Base-by-base conservation (phyloP, 2,888 invertebrate genomes). In the Polylopha cassiicola region DNA sequence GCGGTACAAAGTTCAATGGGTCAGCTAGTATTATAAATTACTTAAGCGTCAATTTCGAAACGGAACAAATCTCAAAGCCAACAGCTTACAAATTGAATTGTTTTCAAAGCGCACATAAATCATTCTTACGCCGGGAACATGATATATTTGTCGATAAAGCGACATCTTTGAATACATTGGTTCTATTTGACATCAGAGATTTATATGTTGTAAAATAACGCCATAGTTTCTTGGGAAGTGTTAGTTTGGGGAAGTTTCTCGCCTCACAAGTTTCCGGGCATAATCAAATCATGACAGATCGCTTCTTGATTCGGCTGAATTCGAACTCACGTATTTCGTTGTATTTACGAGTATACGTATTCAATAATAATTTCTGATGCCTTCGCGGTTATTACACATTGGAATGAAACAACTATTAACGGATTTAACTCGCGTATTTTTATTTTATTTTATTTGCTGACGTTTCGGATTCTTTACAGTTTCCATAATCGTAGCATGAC, bases 71-170 rank as follows among this genome's bases (percentile, higher is more conserved):
- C 51, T 53, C 46, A 48, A 44, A 44, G 43, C 17, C 43, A 53
- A 47, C 52, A 50, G 38, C 43, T 51, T 44, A 42, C 56, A 61
- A 58, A 69, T 72, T 66, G 65, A 71, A 71, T 67, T 72, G 64
- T 65, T 72, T 71, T 66, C 61, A 53, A 50, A 56, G 53, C 50
- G 53, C 54, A 55, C 50, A 66, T 74, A 74, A 73, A 74, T 75
- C 73, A 73, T 59, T 62, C 58, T 65, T 68, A 65, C 66, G 72
- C 69, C 72, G 58, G 64, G 65, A 66, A 70, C 65, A 64, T 73
- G 69, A 74, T 73, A 74, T 73, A 76, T 71, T 60, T 57, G 59
- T 60, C 67, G 68, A 73, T 74, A 73, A 74, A 71, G 65, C 59
- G 71, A 70, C 70, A 71, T 61, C 63, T 58, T 57, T 69, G 71